A percentile compares a stretch with the other conserved stretches of the same genome.
Conservation (phyloP, 2,888 invertebrate species). For the Baronia brevicornis region DNA sequence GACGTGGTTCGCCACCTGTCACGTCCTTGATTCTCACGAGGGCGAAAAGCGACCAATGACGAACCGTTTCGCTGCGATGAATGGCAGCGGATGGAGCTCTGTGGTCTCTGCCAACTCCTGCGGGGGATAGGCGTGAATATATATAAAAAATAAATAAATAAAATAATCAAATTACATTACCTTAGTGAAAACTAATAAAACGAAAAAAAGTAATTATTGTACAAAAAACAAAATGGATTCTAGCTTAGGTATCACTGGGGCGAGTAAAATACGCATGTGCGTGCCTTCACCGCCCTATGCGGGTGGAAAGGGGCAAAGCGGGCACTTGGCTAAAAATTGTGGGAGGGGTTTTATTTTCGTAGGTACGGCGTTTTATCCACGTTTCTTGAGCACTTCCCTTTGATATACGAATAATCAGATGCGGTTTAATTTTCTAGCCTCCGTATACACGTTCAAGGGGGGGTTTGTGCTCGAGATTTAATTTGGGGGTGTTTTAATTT, state of each 20-base stretch:
- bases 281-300: slow-evolving; percentile 32
- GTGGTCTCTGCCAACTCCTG: too few relatives aligned
- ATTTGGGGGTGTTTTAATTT: slow-evolving; percentile 53
- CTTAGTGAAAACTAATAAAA: slow-evolving; percentile 18
- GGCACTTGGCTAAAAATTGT: slow-evolving; percentile 26
- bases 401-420: slow-evolving; percentile 36
- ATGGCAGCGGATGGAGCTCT: too few relatives aligned
- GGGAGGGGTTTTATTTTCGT: slow-evolving; percentile 39
- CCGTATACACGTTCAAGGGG: slow-evolving; percentile 21
- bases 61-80: too few relatives aligned
- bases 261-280: slow-evolving; percentile 65
- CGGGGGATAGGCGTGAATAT: too few relatives aligned
- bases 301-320: slow-evolving; percentile 24
- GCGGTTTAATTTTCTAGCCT: slow-evolving; percentile 29
- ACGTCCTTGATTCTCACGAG: too few relatives aligned
- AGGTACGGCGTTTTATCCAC: slow-evolving; percentile 32
- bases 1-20: too few relatives aligned
- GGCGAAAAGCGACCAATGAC: too few relatives aligned
- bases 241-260: slow-evolving; percentile 51
- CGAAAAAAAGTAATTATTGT: slow-evolving; percentile 24
- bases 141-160: neutral
- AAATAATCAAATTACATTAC: slow-evolving; percentile 1
- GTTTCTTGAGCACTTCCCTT: slow-evolving; percentile 40
- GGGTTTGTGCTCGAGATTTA: slow-evolving; percentile 52
- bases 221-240: slow-evolving; percentile 69